Evolutionary conservation across 2,113 vertebrate species (phyloP).

Genomic region (Cisticola juncidis): DNA sequence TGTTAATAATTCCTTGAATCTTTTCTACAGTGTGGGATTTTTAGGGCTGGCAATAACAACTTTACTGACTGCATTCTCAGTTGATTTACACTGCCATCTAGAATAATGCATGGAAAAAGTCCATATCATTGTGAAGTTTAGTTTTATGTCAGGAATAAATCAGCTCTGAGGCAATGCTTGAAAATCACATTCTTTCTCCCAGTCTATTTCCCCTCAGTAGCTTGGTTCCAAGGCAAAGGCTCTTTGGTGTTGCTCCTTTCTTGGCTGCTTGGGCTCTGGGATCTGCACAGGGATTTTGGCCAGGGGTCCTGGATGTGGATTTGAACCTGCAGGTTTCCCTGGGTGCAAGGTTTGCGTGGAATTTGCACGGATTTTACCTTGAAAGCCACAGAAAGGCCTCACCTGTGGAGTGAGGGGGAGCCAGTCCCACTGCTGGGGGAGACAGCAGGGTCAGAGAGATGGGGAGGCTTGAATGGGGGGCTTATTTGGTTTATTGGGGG

Average conservation of each 20-base stretch:
- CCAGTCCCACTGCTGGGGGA: background rate
- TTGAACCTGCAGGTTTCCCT: background rate
- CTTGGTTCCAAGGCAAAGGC: background rate
- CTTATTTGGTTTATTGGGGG: no score
- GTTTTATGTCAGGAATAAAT: conserved; percentile 4
- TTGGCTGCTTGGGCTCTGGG: background rate
- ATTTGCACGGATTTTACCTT: background rate
- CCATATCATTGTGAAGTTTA: background rate
- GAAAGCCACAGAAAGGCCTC: background rate
- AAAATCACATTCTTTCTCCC: background rate
- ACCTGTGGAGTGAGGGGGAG: background rate
- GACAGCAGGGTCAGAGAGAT: fast-evolving
- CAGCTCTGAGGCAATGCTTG: background rate
- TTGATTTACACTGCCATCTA: conserved; percentile 46
- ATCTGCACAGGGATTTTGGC: background rate
- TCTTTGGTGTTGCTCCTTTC: background rate
- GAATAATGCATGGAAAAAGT: conserved; percentile 2
- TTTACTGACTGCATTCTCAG: background rate
- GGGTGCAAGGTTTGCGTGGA: background rate
- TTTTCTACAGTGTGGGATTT: background rate
- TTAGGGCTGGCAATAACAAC: conserved; percentile 7
- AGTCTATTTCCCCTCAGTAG: background rate
- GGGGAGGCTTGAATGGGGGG: background rate
- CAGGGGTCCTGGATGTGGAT: background rate
- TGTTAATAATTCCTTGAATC: background rate